Evolutionary conservation across 2,797 vertebrate species (phyloP), one percentile per base, ranked within the genome.

Genomic region (Acanthurus tractus): DNA sequence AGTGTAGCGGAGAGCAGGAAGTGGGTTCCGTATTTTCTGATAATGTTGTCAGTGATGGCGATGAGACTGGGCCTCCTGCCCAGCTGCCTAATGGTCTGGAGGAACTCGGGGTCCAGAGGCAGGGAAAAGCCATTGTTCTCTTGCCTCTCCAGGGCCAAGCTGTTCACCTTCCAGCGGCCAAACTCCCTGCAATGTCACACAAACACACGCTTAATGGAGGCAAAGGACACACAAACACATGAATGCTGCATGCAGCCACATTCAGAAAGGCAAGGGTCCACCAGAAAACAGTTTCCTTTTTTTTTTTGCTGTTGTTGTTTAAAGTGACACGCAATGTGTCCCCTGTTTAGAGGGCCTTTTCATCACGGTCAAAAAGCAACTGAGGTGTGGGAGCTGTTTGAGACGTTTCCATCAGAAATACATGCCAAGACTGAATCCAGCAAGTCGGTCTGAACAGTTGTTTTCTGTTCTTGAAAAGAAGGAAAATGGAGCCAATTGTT

Each of bases 161-260:
- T 99, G 95, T 97, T 99, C 94, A 99, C 98, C 94, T 98, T 99
- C 98, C 98, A 99, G 90, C 98, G 98, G 88, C 98, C 98, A 92
- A 99, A 99, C 94, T 99, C 98, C 91, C 98, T 99, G 96, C 91
- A 95, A 97, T 80, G 83, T 88, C 86, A 94, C 62, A 92, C 63
- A 92, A 82, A 88, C 70, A 82, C 80, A 84, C n/a, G 49, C 56
- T 77, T 44, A 62, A 22, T 15, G 55, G 64, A 29, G 79, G 65
- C 46, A 80, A 69, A 78, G 57, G 77, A 69, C 34, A 66, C 25
- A 69, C 49, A 74, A 74, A 36, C 52, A 59, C 53, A 74, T 57
- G n/a, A 77, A 79, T 44, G 52, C 66, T 13, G 42, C 54, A 85
- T 75, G 61, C 18, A 55, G 50, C 69, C 38, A 68, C 25, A 25